Base-by-base conservation (phyloP, 2,113 vertebrate genomes). In the Hystrix cristata region DNA sequence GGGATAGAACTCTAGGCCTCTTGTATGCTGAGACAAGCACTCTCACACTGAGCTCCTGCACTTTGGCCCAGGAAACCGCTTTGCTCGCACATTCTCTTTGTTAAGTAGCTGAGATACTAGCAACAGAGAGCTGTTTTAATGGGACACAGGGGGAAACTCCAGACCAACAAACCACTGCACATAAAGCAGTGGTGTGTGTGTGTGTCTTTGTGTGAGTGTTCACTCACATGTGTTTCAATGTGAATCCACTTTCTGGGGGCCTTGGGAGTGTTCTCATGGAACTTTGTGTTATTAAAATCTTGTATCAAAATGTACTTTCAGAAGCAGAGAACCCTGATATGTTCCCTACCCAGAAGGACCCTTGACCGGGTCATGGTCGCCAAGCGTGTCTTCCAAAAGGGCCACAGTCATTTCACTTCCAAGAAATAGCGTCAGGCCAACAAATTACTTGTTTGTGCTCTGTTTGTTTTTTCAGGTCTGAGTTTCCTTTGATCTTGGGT, bases 391-490 rank as follows among this genome's bases (percentile, higher is more conserved):
- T 74, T 76, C 71, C 46, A 57, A 86, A 8, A 74, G 15, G 46
- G 67, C 23, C 51, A 57, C 27, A 5, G 29, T 65, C 23, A 48
- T 64, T 86, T 46, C 65, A 78, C 19, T 90, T 95, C 64, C 65
- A 95, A 82, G 74, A 96, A 97, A 87, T 7, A 81, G 55, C 43
- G 57, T 78, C 62, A 81, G 69, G 79, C 94, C 92, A 83, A 91
- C 79, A 95, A 90, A 91, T 93, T 53, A 43, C 64, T 96, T 90
- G 80, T 91, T 87, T 95, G 53, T 18, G 29, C 23, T 83, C 93
- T 95, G 89, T 95, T 91, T 97, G 79, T 95, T 97, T 95, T 92
- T 69, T 65, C 34, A 62, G 48, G 72, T 95, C 84, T 82, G 18
- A 15, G 2, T 55, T 57, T 65, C 55, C 65, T 97, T 97, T 97